These are phyloP conservation scores for Rhinopomastus cyanomelas DNA, from an alignment of 2,113 vertebrate species.

Conservation along the genomic window DNA sequence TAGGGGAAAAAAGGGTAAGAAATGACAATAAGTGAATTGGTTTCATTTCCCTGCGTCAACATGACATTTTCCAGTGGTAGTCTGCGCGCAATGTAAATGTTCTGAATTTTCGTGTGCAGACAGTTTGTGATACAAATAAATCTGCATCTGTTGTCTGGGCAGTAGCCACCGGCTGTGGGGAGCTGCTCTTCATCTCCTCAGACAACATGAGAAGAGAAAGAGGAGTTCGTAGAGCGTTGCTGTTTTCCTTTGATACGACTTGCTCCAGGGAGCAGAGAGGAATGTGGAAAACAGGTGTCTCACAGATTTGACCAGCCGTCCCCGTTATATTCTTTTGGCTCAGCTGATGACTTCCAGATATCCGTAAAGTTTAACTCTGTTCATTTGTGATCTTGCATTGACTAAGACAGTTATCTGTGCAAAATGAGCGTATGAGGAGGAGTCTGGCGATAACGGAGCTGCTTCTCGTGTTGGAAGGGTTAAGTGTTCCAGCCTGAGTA, in stretches of 20 bases:
- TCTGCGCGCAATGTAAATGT: not conserved
- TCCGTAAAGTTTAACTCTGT: not conserved
- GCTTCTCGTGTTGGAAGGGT: not conserved
- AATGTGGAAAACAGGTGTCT: conserved; percentile 61
- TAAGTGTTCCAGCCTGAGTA: not conserved
- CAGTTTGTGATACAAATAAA: not conserved
- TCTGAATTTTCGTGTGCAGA: not conserved
- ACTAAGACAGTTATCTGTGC: not conserved
- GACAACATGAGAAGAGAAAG: conserved; percentile 52
- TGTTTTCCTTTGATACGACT: conserved; percentile 61
- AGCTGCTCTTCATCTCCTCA: conserved; percentile 26
- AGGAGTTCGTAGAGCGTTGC: conserved; percentile 26
- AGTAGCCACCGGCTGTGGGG: conserved; percentile 6
- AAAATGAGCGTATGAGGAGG: not conserved
- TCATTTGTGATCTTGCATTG: not conserved
- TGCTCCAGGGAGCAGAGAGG: conserved; percentile 37
- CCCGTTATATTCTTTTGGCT: not conserved
- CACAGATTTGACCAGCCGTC: conserved; percentile 48
- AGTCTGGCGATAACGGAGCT: not conserved
- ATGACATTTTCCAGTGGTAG: not conserved
- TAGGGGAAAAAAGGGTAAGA: not conserved
- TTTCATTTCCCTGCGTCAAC: not conserved
- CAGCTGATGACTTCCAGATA: conserved; percentile 4
- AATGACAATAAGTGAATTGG: not conserved
- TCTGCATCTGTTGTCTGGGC: not conserved